Evolutionary conservation across 2,797 vertebrate genomes (phyloP).

Genomic region (Rhabdomys pumilio): DNA sequence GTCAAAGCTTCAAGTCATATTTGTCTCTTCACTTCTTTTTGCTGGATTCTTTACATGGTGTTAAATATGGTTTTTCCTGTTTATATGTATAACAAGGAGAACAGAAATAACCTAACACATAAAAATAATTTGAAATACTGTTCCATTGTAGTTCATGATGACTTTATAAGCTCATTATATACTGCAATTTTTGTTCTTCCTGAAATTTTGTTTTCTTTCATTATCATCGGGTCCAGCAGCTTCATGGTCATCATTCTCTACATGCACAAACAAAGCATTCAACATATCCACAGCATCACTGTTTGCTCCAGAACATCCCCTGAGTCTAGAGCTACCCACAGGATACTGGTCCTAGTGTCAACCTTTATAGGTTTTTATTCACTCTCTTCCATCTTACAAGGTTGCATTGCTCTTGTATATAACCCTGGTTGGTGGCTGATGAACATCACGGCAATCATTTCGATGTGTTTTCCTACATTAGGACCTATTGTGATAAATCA

Average conservation of each 20-base stretch:
- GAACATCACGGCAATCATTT: not conserved
- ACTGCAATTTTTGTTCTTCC: rapidly evolving
- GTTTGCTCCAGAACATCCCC: not conserved
- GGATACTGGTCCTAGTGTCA: not conserved
- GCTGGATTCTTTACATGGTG: not conserved
- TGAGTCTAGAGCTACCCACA: not conserved
- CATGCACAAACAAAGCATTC: not conserved
- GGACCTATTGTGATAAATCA: not conserved
- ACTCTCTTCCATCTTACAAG: not conserved
- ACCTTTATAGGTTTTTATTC: not conserved
- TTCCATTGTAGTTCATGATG: not conserved
- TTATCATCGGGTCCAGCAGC: not conserved
- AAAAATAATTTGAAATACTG: not conserved
- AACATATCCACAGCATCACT: not conserved
- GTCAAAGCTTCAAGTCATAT: not conserved
- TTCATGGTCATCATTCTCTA: not conserved
- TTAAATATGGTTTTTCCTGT: not conserved
- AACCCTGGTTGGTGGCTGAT: not conserved
- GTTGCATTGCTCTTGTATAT: not conserved
- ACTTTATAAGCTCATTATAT: rapidly evolving
- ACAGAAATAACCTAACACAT: not conserved
- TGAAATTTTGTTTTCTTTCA: not conserved
- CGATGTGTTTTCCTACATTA: not conserved
- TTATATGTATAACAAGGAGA: not conserved
- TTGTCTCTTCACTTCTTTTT: not conserved